Evolutionary conservation across 2,113 vertebrate species (phyloP).

Genomic region (Rostratula benghalensis): DNA sequence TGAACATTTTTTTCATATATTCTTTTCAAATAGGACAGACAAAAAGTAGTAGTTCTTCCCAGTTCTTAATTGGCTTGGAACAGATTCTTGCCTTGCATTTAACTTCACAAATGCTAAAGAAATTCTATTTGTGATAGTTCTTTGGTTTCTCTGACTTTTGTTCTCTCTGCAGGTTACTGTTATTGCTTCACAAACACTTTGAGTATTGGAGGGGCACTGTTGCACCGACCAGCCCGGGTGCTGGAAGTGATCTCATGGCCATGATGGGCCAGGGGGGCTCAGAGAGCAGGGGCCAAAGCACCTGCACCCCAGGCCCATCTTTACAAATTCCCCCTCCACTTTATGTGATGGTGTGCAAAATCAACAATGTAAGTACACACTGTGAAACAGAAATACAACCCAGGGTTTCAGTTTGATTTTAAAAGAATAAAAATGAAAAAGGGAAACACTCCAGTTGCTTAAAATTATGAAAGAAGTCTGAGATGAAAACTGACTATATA

Average conservation of each 20-base stretch:
- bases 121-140: background rate
- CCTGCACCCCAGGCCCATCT: background rate
- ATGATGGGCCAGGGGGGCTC: background rate
- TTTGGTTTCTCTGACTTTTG: background rate
- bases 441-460: background rate
- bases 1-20: background rate
- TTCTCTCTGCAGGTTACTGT: background rate
- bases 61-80: background rate
- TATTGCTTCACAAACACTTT: background rate
- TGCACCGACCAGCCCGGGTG: background rate
- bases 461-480: background rate
- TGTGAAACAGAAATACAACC: background rate
- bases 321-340: background rate
- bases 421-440: background rate
- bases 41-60: background rate
- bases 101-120: background rate
- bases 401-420: background rate
- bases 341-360: background rate
- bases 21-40: background rate
- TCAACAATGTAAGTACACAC: fast-evolving
- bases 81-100: background rate
- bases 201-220: background rate
- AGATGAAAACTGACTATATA: background rate
- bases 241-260: background rate
- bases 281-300: fast-evolving